Conservation (phyloP, 2,113 vertebrate genomes). For the Ochotona curzoniae region DNA sequence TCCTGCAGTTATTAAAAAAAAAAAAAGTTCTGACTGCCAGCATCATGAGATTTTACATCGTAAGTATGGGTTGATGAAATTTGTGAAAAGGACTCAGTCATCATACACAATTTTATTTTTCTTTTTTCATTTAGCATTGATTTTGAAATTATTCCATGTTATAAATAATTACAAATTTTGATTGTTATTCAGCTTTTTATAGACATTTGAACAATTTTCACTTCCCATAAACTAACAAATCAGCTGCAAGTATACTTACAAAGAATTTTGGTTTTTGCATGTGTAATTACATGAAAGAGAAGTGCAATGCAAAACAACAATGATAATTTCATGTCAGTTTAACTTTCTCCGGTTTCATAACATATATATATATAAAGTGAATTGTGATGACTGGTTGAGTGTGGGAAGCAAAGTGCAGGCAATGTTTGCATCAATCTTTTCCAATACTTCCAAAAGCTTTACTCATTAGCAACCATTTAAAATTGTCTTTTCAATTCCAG, state of each 20-base stretch:
- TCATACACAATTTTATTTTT: no score
- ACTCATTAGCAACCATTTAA: background rate
- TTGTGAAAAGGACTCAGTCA: no score
- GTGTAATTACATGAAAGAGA: background rate
- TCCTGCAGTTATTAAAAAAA: no score
- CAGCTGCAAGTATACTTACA: background rate
- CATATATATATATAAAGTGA: background rate
- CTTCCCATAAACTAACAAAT: background rate
- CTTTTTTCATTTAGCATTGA: no score
- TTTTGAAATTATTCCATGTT: no score
- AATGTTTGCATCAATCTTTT: background rate
- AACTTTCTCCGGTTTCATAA: background rate
- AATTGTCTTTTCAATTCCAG: background rate
- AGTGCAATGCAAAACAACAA: background rate
- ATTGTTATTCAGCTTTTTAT: no score
- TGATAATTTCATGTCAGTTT: background rate
- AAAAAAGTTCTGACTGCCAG: no score
- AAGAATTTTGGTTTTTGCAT: background rate
- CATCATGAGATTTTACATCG: no score
- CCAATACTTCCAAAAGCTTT: background rate
- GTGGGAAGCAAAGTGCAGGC: background rate
- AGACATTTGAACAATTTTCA: no score
- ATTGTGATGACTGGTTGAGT: background rate
- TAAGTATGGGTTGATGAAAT: no score
- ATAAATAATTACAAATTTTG: no score